Conservation (phyloP, 2,797 vertebrate genomes). For the Bryconaethiops microstoma region DNA sequence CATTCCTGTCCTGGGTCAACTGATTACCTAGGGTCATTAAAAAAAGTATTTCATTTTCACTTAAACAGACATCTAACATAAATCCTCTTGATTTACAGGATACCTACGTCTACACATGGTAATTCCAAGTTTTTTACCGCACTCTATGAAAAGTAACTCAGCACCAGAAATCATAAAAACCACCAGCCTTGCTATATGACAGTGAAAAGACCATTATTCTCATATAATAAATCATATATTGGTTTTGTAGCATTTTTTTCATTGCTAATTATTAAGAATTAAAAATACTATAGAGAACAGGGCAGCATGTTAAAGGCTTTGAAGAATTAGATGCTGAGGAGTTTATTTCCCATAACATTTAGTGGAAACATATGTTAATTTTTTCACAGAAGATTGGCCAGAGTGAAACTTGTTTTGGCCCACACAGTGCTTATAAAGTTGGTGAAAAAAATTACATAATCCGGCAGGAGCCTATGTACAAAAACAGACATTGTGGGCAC, state of each 20-base stretch:
- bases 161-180: background rate
- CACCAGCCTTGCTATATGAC: background rate
- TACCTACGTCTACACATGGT: background rate
- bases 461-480: background rate
- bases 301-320: background rate
- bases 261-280: background rate
- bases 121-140: background rate
- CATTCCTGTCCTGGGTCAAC: background rate
- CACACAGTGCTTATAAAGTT: background rate
- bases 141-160: no score
- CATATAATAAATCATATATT: background rate
- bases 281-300: background rate
- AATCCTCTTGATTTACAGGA: background rate
- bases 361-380: background rate
- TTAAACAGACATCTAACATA: background rate
- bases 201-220: background rate
- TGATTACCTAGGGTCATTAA: background rate
- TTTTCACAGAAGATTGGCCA: background rate
- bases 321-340: background rate
- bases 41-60: background rate
- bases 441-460: background rate
- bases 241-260: background rate
- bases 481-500: background rate
- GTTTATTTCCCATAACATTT: slow-evolving; percentile 1
- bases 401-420: background rate